Base-by-base conservation (phyloP, 2,113 vertebrate genomes). In the Cisticola juncidis region DNA sequence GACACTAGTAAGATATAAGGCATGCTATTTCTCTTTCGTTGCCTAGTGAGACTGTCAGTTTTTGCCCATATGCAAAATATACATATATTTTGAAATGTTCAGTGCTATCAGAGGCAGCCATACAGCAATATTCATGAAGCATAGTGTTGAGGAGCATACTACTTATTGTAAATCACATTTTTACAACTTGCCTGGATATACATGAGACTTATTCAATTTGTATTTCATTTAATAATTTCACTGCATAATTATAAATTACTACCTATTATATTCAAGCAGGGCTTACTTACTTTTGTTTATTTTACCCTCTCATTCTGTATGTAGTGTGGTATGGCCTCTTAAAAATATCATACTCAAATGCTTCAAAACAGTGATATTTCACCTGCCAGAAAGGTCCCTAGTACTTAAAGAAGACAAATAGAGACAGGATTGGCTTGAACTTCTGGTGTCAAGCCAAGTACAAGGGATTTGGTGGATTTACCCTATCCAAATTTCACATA, bases 161-260 rank as follows among this genome's bases (percentile, higher is more conserved):
- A 35, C 24, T 5, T 78, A n/a, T 31, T 74, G 56, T 94, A 92
- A 93, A 94, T 36, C 44, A 88, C 29, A 44, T 76, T 93, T 96
- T 90, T 80, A 77, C 31, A 74, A 21, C 64, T 68, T 18, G 2
- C 50, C 71, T 86, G 40, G 71, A 83, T 84, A 72, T 33, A 47
- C 36, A 33, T 81, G 29, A 88, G 57, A 38, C 35, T 88, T 95
- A 84, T 26, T 64, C 33, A 62, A 64, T 94, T 94, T 95, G 77
- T 76, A 81, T 42, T 81, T 80, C 31, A 87, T 90, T 88, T 84
- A 64, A 66, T n/a, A 54, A 89, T 84, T 90, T 86, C 47, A 93
- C 44, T 81, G 79, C 40, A 40, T 61, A 92, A 65, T 53, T 95
- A 77, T 83, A 95, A 94, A 90, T 96, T 45, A 66, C 91, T 84